Evolutionary conservation across 1,140 invertebrate genomes (phyloP), one percentile per base, ranked within the genome.

Genomic region (Pteromalus puparum): DNA sequence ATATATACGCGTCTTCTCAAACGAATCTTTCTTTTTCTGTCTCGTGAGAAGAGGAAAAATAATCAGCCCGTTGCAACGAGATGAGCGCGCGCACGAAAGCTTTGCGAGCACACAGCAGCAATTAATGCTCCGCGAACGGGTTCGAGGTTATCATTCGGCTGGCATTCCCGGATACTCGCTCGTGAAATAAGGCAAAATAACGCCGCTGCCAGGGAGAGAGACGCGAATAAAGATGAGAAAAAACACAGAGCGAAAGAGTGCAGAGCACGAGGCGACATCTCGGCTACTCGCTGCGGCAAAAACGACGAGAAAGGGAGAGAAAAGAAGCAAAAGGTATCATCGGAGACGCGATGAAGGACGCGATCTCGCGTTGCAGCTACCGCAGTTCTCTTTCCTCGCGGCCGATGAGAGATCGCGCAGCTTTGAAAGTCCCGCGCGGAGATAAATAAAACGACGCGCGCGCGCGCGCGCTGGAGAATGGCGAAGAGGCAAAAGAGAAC

Each of bases 121-220:
- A 82, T 82, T 82, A 89, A 87, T 87, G 85, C 86, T 84, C 72
- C 84, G 78, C 85, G 86, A 86, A 88, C 85, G 84, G 87, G 88
- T 88, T 85, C 78, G 85, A 88, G 86, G 76, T 85, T 87, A 86
- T 79, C 70, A 82, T 82, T 82, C 30, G 38, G 5, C 70, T 42
- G 15, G 53, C 76, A 78, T 78, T 78, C 76, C 38, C 73, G 72
- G 81, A 82, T 75, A 74, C 72, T 74, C 53, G 13, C 73, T 26
- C 42, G 46, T 18, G 24, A 28, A 46, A 28, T 15, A 38, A 68
- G 34, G 18, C 15, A 38, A 70, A 30, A 15, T 28, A 61, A 67
- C 18, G 67, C 61, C 73, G 1, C n/a, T n/a, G 3, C 53, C 61
- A 46, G 46, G 70, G 28, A 65, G 53, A 74, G 70, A 76, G 38